These are phyloP conservation scores for Nannoperca obscura DNA, from an alignment of 2,797 vertebrate species.

Conservation along the genomic window DNA sequence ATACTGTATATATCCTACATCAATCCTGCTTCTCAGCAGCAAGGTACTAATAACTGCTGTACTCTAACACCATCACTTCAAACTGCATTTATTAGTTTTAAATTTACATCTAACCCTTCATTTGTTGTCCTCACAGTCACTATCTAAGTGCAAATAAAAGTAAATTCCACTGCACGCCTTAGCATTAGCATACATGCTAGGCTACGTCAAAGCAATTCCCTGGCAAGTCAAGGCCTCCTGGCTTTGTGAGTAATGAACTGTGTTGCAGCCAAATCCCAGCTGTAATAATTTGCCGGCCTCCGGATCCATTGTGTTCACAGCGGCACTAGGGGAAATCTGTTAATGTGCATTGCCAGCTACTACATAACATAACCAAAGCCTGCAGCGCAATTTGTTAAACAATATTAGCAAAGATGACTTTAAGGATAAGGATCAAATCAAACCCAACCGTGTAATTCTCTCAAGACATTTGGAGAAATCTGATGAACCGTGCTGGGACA, in stretches of 20 bases:
- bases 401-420: constrained; percentile 37
- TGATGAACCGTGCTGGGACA: not conserved
- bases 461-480: not conserved
- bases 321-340: constrained; percentile 28
- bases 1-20: not conserved
- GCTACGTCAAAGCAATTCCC: constrained; percentile 9
- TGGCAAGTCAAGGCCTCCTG: constrained; percentile 20
- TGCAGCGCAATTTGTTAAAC: constrained; percentile 29
- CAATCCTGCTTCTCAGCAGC: not conserved
- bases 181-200: constrained; percentile 35
- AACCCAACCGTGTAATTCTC: not conserved
- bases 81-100: not conserved
- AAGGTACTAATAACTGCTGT: not conserved
- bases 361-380: constrained; percentile 18
- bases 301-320: constrained; percentile 49
- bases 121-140: not conserved
- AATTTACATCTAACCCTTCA: constrained; percentile 23
- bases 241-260: constrained; percentile 65
- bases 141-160: constrained; percentile 29
- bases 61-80: not conserved
- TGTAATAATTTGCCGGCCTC: constrained; percentile 57
- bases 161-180: constrained; percentile 15
- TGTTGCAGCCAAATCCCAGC: constrained; percentile 59
- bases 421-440: constrained; percentile 29
- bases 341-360: constrained; percentile 22